Percentiles rank a stretch among this genome's conserved stretches.
phyloP scores from a whole-genome alignment of 2,113 vertebrate genomes.

The Elephas maximus region DNA sequence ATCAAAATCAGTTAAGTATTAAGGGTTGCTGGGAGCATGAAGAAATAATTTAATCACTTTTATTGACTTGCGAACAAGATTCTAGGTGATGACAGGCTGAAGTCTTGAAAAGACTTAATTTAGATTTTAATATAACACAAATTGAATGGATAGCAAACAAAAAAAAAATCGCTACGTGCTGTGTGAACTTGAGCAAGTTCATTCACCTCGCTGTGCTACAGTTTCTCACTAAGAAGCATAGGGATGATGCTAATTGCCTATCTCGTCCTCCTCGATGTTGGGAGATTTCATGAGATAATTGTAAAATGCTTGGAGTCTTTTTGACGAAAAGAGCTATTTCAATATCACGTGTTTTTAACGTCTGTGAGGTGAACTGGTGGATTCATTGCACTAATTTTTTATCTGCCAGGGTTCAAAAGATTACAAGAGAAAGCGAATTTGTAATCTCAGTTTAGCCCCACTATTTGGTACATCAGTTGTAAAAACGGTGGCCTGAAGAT shows the following conservation, averaged over 20 bases:
- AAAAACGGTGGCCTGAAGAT: too few relatives aligned
- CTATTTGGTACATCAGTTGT: neutral
- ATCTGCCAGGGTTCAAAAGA: neutral
- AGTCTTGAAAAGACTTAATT: neutral
- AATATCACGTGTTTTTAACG: neutral
- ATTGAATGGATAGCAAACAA: neutral
- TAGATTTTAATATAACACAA: neutral
- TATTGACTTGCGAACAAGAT: neutral
- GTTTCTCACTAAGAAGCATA: neutral
- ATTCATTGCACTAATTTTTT: constrained; percentile 1
- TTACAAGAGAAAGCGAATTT: neutral
- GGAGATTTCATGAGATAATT: neutral
- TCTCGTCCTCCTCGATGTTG: neutral
- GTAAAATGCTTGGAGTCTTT: neutral
- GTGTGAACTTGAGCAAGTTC: neutral
- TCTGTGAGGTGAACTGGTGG: neutral
- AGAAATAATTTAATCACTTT: neutral
- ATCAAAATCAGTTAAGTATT: neutral
- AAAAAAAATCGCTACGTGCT: neutral
- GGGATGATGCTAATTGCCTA: neutral
- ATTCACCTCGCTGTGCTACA: neutral
- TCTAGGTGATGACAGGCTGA: neutral
- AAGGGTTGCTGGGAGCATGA: neutral
- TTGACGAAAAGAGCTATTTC: neutral
- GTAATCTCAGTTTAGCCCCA: neutral